These are phyloP conservation scores for Eilema depressum DNA, from an alignment of 2,888 invertebrate genomes.

Conservation along the genomic window DNA sequence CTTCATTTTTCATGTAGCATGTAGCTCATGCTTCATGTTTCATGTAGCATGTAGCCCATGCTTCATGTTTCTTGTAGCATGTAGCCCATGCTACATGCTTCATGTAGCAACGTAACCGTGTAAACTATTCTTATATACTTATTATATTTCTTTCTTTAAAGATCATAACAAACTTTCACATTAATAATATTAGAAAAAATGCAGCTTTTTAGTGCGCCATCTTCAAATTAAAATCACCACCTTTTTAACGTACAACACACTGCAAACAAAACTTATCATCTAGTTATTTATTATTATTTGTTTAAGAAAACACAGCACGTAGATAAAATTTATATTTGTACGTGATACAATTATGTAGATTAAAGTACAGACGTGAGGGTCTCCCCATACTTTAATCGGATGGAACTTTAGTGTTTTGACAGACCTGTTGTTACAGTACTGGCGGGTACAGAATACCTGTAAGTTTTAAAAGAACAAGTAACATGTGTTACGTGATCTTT, in stretches of 20 bases:
- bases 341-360: conserved; percentile 77
- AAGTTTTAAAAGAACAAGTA: conserved; percentile 16
- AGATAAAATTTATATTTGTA: conserved; percentile 73
- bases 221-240: conserved; percentile 1
- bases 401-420: conserved; percentile 50
- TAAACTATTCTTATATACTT: no score
- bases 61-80: no score
- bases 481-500: background rate
- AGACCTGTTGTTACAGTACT: conserved; percentile 45
- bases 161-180: no score
- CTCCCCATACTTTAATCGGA: conserved; percentile 68
- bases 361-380: conserved; percentile 62
- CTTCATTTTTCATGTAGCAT: no score
- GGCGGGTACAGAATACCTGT: conserved; percentile 7
- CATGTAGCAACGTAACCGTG: no score
- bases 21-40: no score
- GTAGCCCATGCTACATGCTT: no score
- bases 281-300: conserved; percentile 70
- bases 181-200: no score
- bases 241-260: conserved; percentile 25
- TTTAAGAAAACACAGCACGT: conserved; percentile 70
- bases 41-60: no score
- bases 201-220: background rate
- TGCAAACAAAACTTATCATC: conserved; percentile 50
- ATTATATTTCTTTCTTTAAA: no score